Evolutionary conservation across 2,113 vertebrate genomes (phyloP).

Genomic region (Trogon surrucura): DNA sequence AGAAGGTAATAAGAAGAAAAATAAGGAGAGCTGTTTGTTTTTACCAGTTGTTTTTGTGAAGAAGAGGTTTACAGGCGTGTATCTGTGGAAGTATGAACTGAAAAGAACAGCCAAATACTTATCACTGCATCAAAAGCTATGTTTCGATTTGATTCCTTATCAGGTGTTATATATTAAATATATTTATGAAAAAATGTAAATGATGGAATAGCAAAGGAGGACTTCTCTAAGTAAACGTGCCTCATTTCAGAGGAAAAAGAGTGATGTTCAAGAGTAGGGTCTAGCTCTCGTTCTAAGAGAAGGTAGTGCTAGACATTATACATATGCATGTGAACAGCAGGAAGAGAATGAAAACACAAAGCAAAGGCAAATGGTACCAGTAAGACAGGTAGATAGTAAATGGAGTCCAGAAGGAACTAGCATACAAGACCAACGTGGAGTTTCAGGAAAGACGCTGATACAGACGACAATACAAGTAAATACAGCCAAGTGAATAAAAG

Average conservation of each 20-base stretch:
- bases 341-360: background rate
- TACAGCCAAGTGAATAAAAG: background rate
- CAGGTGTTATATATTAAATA: background rate
- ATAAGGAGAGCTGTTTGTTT: conserved; percentile 32
- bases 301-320: background rate
- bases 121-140: background rate
- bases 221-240: background rate
- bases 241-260: background rate
- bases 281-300: background rate
- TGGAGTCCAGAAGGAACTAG: background rate
- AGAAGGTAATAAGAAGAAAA: conserved; percentile 32
- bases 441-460: background rate
- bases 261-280: background rate
- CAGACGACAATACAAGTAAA: background rate
- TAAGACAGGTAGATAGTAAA: background rate
- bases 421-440: background rate
- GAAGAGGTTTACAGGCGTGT: background rate
- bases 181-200: background rate
- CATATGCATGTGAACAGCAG: background rate
- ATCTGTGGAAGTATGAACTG: background rate
- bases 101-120: background rate
- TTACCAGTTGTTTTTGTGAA: background rate
- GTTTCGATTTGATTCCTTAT: background rate
- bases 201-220: background rate
- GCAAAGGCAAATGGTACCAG: background rate